Percentiles rank a stretch among this genome's conserved stretches.
These are phyloP conservation scores for Acheta domesticus DNA, from an alignment of 2,888 invertebrate species.

Conservation along the genomic window DNA sequence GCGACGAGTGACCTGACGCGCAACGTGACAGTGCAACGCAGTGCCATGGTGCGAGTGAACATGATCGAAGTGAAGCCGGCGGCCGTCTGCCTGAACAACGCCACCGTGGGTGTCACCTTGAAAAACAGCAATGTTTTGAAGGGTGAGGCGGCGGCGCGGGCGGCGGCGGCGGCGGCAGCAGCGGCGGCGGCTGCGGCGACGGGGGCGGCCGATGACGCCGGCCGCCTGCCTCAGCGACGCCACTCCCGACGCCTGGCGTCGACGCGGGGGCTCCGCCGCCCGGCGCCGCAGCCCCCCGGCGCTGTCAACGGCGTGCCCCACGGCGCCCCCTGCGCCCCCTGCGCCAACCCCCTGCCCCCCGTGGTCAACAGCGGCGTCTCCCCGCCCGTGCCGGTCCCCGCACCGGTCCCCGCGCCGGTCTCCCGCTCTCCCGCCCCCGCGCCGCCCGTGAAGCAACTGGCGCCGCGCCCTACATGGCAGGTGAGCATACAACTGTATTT, in stretches of 20 bases:
- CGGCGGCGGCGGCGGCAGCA: not conserved
- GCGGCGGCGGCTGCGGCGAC: not conserved
- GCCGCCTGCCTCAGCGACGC: conserved; percentile 37
- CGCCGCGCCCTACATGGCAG: not conserved
- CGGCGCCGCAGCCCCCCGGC: not conserved
- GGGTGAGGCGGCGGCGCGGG: conserved; percentile 21
- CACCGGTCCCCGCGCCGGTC: not conserved
- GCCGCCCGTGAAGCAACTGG: not conserved
- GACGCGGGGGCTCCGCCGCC: conserved; percentile 42
- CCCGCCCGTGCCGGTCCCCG: not conserved
- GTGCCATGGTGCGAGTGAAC: conserved; percentile 40
- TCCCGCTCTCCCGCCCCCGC: conserved; percentile 19
- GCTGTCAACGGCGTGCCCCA: not conserved
- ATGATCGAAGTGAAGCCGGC: conserved; percentile 35
- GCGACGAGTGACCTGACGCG: too few relatives aligned
- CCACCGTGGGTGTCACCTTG: conserved; percentile 4
- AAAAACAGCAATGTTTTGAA: not conserved
- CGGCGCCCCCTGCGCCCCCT: not conserved
- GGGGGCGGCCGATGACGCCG: conserved; percentile 29
- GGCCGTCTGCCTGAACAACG: not conserved
- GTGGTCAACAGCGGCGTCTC: not conserved
- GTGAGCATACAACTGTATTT: not conserved
- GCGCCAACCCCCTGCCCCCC: not conserved
- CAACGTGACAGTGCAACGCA: not conserved
- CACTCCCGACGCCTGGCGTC: conserved; percentile 46